Percentiles rank a stretch among this genome's conserved stretches.
phyloP scores from a whole-genome alignment of 2,113 vertebrate species.

The Glaucomys volans region DNA sequence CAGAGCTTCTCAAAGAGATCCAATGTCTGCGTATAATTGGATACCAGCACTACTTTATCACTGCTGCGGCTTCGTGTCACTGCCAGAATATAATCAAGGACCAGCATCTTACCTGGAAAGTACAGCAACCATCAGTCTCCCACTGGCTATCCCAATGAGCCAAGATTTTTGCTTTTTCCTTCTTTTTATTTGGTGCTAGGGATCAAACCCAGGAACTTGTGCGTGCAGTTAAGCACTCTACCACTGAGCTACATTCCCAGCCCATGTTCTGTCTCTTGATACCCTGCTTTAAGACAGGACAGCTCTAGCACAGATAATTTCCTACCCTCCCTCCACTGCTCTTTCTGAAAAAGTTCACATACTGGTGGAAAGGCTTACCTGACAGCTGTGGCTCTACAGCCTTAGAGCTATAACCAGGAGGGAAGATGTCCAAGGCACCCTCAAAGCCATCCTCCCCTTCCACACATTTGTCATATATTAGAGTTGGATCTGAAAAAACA shows the following conservation, averaged over 20 bases:
- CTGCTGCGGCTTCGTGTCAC: conserved; percentile 93
- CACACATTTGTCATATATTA: conserved; percentile 97
- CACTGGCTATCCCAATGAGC: not conserved
- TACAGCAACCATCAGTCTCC: conserved; percentile 46
- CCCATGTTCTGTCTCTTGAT: not conserved
- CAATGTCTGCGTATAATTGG: conserved; percentile 98
- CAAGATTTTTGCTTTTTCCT: not conserved
- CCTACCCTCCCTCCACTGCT: not conserved
- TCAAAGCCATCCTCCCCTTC: conserved; percentile 94
- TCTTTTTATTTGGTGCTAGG: not conserved
- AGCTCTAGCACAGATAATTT: not conserved
- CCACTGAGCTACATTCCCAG: not conserved
- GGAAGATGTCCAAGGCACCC: conserved; percentile 93
- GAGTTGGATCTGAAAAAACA: conserved; percentile 90
- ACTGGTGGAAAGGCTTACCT: conserved; percentile 86
- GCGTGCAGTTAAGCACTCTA: not conserved
- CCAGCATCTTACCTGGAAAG: conserved; percentile 95
- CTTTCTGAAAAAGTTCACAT: not conserved
- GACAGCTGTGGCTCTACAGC: conserved; percentile 95
- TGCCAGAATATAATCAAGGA: conserved; percentile 97
- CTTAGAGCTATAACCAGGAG: conserved; percentile 92
- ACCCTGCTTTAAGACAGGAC: not conserved
- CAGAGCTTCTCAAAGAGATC: conserved; percentile 99
- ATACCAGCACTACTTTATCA: conserved; percentile 98
- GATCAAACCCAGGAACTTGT: not conserved